Conservation (phyloP, 2,113 vertebrate species). For the Platichthys flesus region DNA sequence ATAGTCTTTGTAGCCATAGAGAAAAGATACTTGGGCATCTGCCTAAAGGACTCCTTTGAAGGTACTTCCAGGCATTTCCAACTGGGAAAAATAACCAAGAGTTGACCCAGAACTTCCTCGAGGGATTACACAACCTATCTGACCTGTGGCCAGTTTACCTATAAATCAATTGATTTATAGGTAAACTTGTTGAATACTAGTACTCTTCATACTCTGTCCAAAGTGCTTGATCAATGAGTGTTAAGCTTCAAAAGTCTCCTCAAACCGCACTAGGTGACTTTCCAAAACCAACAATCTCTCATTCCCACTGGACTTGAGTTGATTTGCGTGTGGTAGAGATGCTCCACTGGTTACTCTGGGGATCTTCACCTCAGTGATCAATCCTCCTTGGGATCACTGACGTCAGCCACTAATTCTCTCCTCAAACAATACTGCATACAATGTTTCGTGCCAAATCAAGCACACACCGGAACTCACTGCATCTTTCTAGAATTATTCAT, state of each 20-base stretch:
- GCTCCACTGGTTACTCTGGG: not conserved
- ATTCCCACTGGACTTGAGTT: not conserved
- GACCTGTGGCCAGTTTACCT: too few species aligned
- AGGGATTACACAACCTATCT: not conserved
- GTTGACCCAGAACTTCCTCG: not conserved
- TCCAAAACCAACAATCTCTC: not conserved
- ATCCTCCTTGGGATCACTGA: not conserved
- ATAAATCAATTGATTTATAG: too few species aligned
- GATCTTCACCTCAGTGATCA: not conserved
- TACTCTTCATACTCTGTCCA: too few species aligned
- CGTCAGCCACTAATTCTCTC: not conserved
- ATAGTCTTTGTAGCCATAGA: not conserved
- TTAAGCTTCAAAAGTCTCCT: too few species aligned
- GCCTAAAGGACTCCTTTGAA: not conserved
- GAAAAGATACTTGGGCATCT: not conserved
- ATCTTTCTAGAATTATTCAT: not conserved
- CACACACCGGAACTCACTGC: not conserved
- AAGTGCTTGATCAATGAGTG: too few species aligned
- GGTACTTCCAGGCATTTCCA: not conserved
- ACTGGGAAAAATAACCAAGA: not conserved
- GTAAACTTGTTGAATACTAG: too few species aligned
- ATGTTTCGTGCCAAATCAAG: conserved; percentile 8
- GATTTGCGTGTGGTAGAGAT: not conserved
- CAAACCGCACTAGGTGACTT: not conserved
- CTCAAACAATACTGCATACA: not conserved